Base-by-base conservation (phyloP, 1,140 invertebrate genomes). In the Littorina saxatilis region DNA sequence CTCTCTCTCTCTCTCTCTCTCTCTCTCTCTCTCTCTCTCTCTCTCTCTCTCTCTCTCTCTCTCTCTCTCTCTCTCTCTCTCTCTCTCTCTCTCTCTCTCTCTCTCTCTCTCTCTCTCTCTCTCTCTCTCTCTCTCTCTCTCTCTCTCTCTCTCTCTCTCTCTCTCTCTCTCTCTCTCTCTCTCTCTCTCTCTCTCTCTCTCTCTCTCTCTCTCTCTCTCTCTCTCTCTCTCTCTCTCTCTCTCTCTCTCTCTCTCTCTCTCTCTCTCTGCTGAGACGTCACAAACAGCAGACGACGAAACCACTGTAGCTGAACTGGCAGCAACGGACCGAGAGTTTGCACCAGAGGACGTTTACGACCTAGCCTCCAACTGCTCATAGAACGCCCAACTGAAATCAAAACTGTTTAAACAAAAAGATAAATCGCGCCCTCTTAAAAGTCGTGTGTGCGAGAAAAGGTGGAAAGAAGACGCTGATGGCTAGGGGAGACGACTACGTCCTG, bases 101-200 rank as follows among this genome's bases (percentile, higher is more conserved):
- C 43, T 50, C 72, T 74, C 39, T 40, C 72, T n/a, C 27, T 37
- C 39, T 40, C 39, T 40, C 23, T 40, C 72, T 40, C 39, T 74
- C 72, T 35, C 39, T 40, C 39, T 40, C 72, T 40, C 39, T 40
- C 72, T 40, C 72, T 40, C 72, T 40, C 29, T 40, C 72, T 35
- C 72, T 35, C 39, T 40, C 72, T 40, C 72, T 40, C 39, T 35
- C 39, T 40, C 72, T 40, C 39, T 40, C 39, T 29, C 63, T 29
- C 63, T 29, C 35, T 29, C n/a, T 27, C n/a, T 35, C 63, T 35
- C 63, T 27, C n/a, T 35, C 63, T 68, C 63, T 29, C 63, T 35
- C 35, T 35, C n/a, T 27, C 63, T 29, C 63, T 29, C n/a, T 29
- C n/a, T 35, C 63, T 29, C 63, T 68, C 63, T 27, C 63, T 72